A percentile compares a stretch with the other conserved stretches of the same genome.
These are phyloP conservation scores for Eulithis prunata DNA, from an alignment of 2,888 invertebrate species.

Conservation along the genomic window DNA sequence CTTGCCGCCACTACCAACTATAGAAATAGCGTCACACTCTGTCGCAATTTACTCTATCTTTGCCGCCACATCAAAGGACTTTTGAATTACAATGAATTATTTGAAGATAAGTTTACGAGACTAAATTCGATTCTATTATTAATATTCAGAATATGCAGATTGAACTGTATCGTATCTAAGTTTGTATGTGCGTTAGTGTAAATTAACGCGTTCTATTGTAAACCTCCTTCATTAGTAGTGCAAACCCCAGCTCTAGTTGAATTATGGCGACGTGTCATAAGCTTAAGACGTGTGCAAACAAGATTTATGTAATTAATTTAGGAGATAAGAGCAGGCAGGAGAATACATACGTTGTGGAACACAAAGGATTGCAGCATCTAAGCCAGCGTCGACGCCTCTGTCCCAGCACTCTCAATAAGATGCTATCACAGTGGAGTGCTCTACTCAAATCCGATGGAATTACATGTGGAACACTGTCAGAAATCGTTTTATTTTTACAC, in stretches of 20 bases:
- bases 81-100: constrained; percentile 9
- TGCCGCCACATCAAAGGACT: constrained; percentile 9
- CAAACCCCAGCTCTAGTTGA: constrained; percentile 74
- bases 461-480: constrained; percentile 23
- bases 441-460: constrained; percentile 34
- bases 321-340: constrained; percentile 78
- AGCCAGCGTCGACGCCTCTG: constrained; percentile 44
- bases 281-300: constrained; percentile 83
- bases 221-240: constrained; percentile 78
- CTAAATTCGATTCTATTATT: constrained; percentile 2
- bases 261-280: constrained; percentile 80
- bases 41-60: constrained; percentile 36
- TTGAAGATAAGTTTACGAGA: neutral
- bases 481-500: neutral
- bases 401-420: constrained; percentile 46
- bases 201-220: constrained; percentile 55
- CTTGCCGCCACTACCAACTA: constrained; percentile 43
- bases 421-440: constrained; percentile 40
- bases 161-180: constrained; percentile 19
- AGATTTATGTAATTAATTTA: constrained; percentile 85
- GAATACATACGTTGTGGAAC: constrained; percentile 69
- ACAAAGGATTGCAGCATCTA: constrained; percentile 66
- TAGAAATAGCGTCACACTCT: constrained; percentile 29
- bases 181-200: constrained; percentile 37
- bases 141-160: constrained; percentile 20